Base-by-base conservation (phyloP, 2,797 vertebrate species). In the Emys orbicularis region DNA sequence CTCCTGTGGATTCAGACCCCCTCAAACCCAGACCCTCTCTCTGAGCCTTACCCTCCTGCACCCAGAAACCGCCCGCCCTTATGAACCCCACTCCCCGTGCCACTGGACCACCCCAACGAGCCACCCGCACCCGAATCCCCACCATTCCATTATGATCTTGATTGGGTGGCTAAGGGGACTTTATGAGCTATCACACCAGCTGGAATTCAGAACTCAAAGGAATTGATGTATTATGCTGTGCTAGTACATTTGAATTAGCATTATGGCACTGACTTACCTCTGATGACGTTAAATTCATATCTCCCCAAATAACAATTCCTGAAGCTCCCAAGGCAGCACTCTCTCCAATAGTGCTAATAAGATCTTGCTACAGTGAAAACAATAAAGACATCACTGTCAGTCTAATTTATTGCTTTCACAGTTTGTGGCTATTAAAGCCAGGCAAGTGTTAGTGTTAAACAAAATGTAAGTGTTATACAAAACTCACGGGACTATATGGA, bases 291-390 rank as follows among this genome's bases (percentile, higher is more conserved):
- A 99, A 98, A 98, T 98, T 99, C 79, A 98, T 97, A 96, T 98
- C 98, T 65, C 98, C 97, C 98, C 98, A 99, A 93, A 99, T 98
- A 95, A 99, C 98, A 92, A 99, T 97, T 13, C 98, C 98, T 44
- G 98, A 98, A 57, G 98, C 97, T 95, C 99, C 99, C 93, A 99
- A 95, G 44, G 98, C 99, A 92, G 99, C 98, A 29, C 98, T 99
- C 93, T 99, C 98, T 90, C 98, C 98, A 37, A 98, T 97, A 92
- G 98, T 98, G 80, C 98, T 98, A 86, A 99, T 98, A 97, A 99
- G 96, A 96, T 98, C 98, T 94, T 98, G 97, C 98, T 99, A 97
- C 79, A 97, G 37, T 16, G 41, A 92, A 97, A 95, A 97, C 6
- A 94, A 44, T 68, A 91, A 92, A 90, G 77, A 91, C 9, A 59